phyloP scores from a whole-genome alignment of 1,140 invertebrate species.

The Solenopsis fugax region DNA sequence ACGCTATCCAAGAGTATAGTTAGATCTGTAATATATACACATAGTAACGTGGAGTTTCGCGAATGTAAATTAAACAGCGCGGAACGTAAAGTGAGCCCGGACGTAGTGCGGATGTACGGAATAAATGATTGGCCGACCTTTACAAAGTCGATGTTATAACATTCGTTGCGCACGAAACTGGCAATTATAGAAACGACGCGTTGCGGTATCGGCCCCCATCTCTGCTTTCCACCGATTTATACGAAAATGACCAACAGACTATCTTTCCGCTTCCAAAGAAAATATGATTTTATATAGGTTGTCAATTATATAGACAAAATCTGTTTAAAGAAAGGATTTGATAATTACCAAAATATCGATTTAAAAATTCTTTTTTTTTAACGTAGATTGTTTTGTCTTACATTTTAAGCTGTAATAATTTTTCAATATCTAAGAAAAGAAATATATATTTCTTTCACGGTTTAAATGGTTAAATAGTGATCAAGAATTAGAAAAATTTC shows the following conservation, averaged over 20 bases:
- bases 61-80: slow-evolving; percentile 79
- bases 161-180: slow-evolving; percentile 24
- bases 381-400: background rate
- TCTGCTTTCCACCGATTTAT: background rate
- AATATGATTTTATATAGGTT: background rate
- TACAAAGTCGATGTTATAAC: slow-evolving; percentile 67
- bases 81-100: slow-evolving; percentile 72
- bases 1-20: slow-evolving; percentile 42
- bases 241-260: background rate
- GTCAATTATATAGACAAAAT: background rate
- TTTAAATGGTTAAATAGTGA: background rate
- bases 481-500: background rate
- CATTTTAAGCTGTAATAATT: background rate
- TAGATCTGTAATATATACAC: slow-evolving; percentile 32
- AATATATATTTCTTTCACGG: background rate
- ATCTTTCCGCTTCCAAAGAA: background rate
- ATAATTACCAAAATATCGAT: background rate
- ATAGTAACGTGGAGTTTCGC: slow-evolving; percentile 73
- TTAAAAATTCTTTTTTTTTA: background rate
- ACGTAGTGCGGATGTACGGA: slow-evolving; percentile 69
- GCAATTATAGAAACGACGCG: slow-evolving; percentile 38
- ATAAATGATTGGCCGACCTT: slow-evolving; percentile 74
- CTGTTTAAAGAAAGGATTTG: background rate
- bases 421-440: background rate
- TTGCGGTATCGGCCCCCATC: slow-evolving; percentile 15